phyloP scores from a whole-genome alignment of 2,888 invertebrate genomes.

The Amiota communis region DNA sequence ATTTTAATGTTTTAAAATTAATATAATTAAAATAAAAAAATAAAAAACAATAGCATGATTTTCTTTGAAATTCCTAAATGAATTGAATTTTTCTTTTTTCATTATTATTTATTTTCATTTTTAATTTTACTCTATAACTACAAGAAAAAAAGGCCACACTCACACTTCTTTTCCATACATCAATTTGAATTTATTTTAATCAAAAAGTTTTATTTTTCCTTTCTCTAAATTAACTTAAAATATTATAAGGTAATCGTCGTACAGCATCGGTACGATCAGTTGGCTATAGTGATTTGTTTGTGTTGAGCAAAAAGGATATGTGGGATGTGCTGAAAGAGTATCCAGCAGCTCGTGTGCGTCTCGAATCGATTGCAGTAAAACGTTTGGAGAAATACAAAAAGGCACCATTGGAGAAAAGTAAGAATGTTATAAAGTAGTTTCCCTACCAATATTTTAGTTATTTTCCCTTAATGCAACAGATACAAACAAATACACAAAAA shows the following conservation, averaged over 20 bases:
- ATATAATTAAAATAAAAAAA: background rate
- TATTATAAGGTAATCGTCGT: conserved; percentile 89
- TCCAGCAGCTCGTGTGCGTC: conserved; percentile 92
- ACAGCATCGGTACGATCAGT: conserved; percentile 98
- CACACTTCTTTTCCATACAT: too few species aligned
- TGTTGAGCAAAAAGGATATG: conserved; percentile 99
- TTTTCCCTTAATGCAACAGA: background rate
- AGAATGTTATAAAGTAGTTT: conserved; percentile 5
- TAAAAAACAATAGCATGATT: background rate
- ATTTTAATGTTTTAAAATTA: conserved; percentile 4
- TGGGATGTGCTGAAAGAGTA: conserved; percentile 99
- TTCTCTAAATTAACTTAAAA: background rate
- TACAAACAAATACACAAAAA: conserved; percentile 11
- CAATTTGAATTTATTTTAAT: background rate
- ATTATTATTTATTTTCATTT: background rate
- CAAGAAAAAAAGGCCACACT: background rate
- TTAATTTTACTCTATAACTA: background rate
- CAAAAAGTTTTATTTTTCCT: background rate
- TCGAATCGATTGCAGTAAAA: conserved; percentile 98
- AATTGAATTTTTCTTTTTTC: background rate
- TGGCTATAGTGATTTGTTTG: conserved; percentile 98
- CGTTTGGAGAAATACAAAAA: conserved; percentile 97
- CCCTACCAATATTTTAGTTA: too few species aligned
- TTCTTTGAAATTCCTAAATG: background rate
- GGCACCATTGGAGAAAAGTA: conserved; percentile 93